Evolutionary conservation across 2,888 invertebrate genomes (phyloP).

Genomic region (Dinocampus coccinellae): DNA sequence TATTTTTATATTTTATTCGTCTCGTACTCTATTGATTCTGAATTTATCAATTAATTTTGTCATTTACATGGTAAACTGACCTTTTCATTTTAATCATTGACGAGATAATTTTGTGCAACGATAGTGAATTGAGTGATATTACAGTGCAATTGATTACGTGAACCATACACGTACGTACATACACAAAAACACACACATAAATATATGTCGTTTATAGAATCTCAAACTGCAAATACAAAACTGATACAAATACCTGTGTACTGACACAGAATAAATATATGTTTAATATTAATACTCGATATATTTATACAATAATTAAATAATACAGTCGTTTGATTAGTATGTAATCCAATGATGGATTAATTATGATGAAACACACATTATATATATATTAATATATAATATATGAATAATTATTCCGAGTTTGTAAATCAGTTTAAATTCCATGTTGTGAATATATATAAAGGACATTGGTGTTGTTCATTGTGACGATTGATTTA

Average conservation of each 20-base stretch:
- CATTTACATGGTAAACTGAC: constrained; percentile 45
- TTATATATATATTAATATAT: background rate
- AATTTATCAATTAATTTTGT: constrained; percentile 37
- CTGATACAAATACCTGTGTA: background rate
- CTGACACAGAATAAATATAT: background rate
- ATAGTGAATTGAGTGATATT: background rate
- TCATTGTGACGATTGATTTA: constrained; percentile 59
- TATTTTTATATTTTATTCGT: constrained; percentile 36
- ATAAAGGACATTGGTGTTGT: background rate
- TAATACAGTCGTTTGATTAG: background rate
- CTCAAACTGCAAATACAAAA: background rate
- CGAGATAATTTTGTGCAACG: background rate
- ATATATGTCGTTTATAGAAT: background rate
- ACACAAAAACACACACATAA: too few species aligned
- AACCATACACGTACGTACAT: background rate
- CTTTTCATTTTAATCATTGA: constrained; percentile 29
- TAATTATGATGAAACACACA: background rate
- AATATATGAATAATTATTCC: constrained; percentile 7
- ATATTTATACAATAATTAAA: background rate
- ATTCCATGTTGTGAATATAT: background rate
- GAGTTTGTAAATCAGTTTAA: constrained; percentile 14
- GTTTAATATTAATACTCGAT: background rate
- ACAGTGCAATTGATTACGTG: background rate
- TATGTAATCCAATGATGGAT: background rate
- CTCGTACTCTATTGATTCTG: constrained; percentile 47